Evolutionary conservation across 2,797 vertebrate species (phyloP), one percentile per base, ranked within the genome.

Genomic region (Esox masquinongy): DNA sequence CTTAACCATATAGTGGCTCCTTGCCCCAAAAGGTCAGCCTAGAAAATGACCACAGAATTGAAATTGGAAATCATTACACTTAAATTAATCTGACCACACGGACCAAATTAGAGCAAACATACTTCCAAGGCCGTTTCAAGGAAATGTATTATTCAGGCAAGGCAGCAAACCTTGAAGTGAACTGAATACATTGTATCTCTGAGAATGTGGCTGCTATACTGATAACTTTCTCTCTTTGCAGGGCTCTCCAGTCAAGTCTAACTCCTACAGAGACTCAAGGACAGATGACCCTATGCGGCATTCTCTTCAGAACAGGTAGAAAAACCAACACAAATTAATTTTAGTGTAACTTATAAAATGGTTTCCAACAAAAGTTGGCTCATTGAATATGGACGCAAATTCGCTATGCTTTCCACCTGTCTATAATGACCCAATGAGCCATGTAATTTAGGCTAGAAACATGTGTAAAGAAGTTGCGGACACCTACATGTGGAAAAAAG

Each of bases 211-310:
- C 22, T 49, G 68, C 8, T n/a, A 9, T 72, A 34, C n/a, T 29
- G 19, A n/a, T 73, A 50, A 43, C 1, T 76, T 39, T 49, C 31
- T 49, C 22, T 79, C 24, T 63, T 11, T 74, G 22, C 86, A 98
- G 97, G 90, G 87, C 24, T 96, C 96, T 16, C 95, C 95, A 0
- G 85, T 92, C 26, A 98, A 97, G 80, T 89, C 89, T 59, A 77
- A 66, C 66, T 78, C 89, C 17, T 1, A 79, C 4, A 94, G 91
- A 83, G 95, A 95, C 19, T 89, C 91, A 63, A 94, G 93, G 87
- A 79, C 87, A 70, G 97, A 97, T 34, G 95, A 98, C 66, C 72
- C 82, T 1, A 94, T 90, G 83, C 91, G 94, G 86, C 91, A 86
- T 19, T 85, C 88, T 71, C 87, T 92, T 80, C 93, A 92, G 78